Evolutionary conservation across 2,113 vertebrate genomes (phyloP), one percentile per base, ranked within the genome.

Genomic region (Physeter macrocephalus): DNA sequence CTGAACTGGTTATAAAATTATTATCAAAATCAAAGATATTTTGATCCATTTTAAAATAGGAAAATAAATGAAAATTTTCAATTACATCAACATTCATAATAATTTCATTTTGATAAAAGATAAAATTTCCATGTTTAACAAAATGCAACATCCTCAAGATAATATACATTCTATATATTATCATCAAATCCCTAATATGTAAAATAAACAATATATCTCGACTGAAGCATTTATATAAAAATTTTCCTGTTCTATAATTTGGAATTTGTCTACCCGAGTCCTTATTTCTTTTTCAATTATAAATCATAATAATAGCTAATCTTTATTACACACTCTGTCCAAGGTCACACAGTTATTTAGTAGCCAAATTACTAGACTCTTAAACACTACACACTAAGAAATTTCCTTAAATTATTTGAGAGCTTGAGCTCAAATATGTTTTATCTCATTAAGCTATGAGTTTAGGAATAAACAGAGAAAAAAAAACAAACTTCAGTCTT

Each of bases 341-440:
- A 93, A 86, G 72, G 59, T 89, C 72, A 89, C 54, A 31, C 27
- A 54, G n/a, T 69, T 95, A 61, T 82, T 94, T 86, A 93, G 18
- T 31, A 95, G 62, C 18, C 69, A 15, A 92, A 93, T 90, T 66
- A 57, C 52, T 27, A 64, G 34, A 64, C 20, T 93, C 21, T 87
- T 93, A 89, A 93, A 3, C 59, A 67, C 62, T 67, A 43, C 57
- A 67, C 39, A 43, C 36, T 54, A 88, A 85, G 62, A 93, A 90
- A 75, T 80, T 72, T n/a, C 41, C 94, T 91, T 25, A 77, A 95
- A 82, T 69, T 80, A 88, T 77, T 90, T 94, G 92, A 96, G 87
- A 94, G 36, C 71, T 77, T 72, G 43, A 67, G 31, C 21, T 88
- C 46, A 85, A 81, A 87, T 90, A 69, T 43, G 11, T 49, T 94